Base-by-base conservation (phyloP, 2,797 vertebrate species). In the Acrocephalus scirpaceus region DNA sequence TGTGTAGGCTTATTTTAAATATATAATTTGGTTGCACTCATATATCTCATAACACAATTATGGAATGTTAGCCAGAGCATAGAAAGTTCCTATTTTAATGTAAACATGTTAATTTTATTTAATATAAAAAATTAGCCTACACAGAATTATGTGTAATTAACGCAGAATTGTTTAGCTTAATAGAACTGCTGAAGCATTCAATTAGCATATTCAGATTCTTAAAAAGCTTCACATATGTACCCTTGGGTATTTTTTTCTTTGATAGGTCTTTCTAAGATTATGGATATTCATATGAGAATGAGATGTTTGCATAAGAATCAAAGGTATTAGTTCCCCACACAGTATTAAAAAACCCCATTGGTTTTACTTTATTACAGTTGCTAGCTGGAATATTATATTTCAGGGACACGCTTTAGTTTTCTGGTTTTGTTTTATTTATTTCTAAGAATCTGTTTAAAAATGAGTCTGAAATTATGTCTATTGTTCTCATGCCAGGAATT, bases 231-330 rank as follows among this genome's bases (percentile, higher is more conserved):
- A 54, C 9, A 75, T 44, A 51, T 7, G 51, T 65, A 71, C 16
- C 56, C 36, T 70, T 27, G 53, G 26, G 73, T 78, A 86, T 57
- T 78, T 83, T 83, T 81, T 72, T n/a, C 48, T 84, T 86, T 94
- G 56, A 42, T 66, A 62, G 22, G 16, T 81, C 44, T 92, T 94
- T 89, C 51, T 60, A 82, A 92, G 76, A 86, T 87, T 92, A 86
- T 53, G 18, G 45, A 73, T 95, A 81, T 92, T 86, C 57, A 70
- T 78, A 36, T 38, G 34, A 93, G 73, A 88, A 86, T 86, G 27
- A 84, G 44, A 76, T 87, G 56, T 90, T 88, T 95, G 42, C 58
- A 58, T 91, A 93, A 94, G 85, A 95, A 80, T 95, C 79, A 83
- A 80, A 77, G 7, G 36, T 83, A 74, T 86, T 83, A 71, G 13